Conservation (phyloP, 2,113 vertebrate species). For the Tor tambroides region DNA sequence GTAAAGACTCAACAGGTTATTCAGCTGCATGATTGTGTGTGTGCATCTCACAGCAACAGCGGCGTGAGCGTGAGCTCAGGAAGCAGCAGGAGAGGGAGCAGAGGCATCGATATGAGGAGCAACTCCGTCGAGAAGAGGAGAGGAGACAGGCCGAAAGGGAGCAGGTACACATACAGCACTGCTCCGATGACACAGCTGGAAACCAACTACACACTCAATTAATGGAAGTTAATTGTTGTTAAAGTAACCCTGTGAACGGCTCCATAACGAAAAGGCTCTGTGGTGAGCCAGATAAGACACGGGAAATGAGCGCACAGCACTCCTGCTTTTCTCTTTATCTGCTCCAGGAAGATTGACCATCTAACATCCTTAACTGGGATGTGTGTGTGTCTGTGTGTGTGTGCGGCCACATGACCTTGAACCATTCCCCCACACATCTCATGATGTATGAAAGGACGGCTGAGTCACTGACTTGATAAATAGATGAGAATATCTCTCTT, state of each 20-base stretch:
- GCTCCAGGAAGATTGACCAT: constrained; percentile 17
- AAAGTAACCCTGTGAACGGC: neutral
- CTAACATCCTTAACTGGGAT: constrained; percentile 4
- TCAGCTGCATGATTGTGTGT: neutral
- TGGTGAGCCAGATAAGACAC: constrained; percentile 22
- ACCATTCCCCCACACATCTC: neutral
- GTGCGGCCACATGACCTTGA: constrained; percentile 11
- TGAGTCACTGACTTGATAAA: constrained; percentile 17
- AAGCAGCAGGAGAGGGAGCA: constrained; percentile 94
- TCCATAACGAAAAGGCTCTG: neutral
- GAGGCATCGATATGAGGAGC: constrained; percentile 88
- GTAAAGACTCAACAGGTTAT: neutral
- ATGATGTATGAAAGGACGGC: constrained; percentile 19
- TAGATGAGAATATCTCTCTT: constrained; percentile 10
- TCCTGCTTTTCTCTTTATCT: constrained; percentile 18
- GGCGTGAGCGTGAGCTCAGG: constrained; percentile 88
- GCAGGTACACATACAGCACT: constrained; percentile 78
- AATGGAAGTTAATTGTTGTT: constrained; percentile 21
- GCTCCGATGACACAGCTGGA: neutral
- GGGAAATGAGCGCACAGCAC: constrained; percentile 6
- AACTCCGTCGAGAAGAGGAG: constrained; percentile 90
- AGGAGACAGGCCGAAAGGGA: constrained; percentile 89
- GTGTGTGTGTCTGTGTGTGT: neutral
- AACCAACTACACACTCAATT: constrained; percentile 25
- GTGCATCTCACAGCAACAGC: constrained; percentile 82